Conservation (phyloP, 2,113 vertebrate genomes). For the Meles meles region DNA sequence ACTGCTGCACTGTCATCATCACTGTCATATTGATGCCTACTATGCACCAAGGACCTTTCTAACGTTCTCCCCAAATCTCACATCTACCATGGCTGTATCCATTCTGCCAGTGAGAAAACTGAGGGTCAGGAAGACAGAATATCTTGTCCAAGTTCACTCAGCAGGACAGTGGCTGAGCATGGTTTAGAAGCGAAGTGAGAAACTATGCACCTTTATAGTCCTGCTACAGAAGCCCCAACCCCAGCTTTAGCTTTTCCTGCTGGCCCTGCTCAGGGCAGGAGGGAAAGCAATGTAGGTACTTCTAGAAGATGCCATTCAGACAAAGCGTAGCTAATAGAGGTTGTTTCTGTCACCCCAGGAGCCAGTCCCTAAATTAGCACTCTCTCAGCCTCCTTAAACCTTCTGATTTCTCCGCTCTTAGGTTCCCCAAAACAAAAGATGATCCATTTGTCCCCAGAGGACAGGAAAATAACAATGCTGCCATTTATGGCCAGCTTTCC, state of each 20-base stretch:
- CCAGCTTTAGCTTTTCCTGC: background rate
- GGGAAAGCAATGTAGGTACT: background rate
- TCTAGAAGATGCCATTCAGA: background rate
- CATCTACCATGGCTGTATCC: background rate
- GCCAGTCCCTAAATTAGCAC: background rate
- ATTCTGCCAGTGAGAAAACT: background rate
- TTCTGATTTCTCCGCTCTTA: background rate
- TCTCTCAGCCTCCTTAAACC: background rate
- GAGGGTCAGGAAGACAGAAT: background rate
- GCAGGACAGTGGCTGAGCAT: background rate
- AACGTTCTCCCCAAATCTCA: background rate
- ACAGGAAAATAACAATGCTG: background rate
- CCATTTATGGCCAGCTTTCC: background rate
- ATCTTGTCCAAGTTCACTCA: background rate
- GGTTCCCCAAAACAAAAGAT: background rate
- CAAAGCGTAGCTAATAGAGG: background rate
- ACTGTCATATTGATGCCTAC: background rate
- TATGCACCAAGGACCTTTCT: background rate
- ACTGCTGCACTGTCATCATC: background rate
- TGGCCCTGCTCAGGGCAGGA: background rate
- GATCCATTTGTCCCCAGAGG: background rate
- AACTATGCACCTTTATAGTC: background rate
- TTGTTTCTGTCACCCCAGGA: background rate
- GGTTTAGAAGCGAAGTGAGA: background rate
- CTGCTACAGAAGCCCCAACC: background rate